These are phyloP conservation scores for Eulemur albifrons DNA, from an alignment of 2,797 vertebrate species.

Conservation along the genomic window DNA sequence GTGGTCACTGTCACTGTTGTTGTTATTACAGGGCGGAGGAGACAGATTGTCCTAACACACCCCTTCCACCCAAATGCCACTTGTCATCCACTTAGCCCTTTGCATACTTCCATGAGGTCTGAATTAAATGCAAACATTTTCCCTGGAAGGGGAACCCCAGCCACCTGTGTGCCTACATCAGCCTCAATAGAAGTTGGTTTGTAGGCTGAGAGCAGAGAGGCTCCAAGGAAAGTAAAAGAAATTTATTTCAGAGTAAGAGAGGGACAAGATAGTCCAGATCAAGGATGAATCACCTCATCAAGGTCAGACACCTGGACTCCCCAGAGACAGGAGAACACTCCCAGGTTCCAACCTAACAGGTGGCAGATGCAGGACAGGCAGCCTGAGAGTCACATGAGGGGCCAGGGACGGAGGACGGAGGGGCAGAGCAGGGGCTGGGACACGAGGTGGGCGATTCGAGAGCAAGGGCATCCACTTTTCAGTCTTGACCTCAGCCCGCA, in stretches of 20 bases:
- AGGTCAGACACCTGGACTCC: not conserved
- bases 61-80: not conserved
- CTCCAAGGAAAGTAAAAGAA: not conserved
- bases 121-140: not conserved
- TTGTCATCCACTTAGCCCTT: not conserved
- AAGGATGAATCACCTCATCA: not conserved
- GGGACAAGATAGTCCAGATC: not conserved
- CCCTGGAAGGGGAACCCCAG: not conserved
- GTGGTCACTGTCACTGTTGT: accelerated
- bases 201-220: not conserved
- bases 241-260: not conserved
- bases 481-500: not conserved
- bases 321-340: not conserved
- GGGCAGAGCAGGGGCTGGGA: not conserved
- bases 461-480: not conserved
- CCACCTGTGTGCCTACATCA: not conserved
- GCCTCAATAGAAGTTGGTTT: not conserved
- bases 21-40: not conserved
- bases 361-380: not conserved
- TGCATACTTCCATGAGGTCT: not conserved
- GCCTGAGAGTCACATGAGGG: not conserved
- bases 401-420: too few relatives aligned
- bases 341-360: accelerated
- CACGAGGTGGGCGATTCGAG: not conserved
- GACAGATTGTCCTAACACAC: not conserved